phyloP scores from a whole-genome alignment of 2,113 vertebrate species.

The Buteo buteo region DNA sequence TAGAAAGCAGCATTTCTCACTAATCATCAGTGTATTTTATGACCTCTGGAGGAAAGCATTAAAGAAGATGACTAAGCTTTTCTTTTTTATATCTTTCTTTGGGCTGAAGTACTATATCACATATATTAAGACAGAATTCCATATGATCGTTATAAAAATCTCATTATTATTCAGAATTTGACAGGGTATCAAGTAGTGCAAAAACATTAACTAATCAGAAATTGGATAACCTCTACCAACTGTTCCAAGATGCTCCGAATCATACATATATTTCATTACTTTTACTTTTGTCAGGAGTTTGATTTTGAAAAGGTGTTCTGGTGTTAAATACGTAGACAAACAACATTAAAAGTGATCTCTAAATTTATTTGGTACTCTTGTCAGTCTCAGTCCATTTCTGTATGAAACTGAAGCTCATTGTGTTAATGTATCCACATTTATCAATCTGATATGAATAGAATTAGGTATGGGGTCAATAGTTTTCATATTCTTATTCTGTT shows the following conservation, averaged over 20 bases:
- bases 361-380: not conserved
- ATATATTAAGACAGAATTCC: not conserved
- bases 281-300: not conserved
- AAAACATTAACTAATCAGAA: not conserved
- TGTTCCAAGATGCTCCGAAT: not conserved
- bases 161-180: not conserved
- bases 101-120: not conserved
- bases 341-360: not conserved
- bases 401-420: not conserved
- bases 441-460: not conserved
- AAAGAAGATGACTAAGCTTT: not conserved
- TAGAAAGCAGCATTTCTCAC: not conserved
- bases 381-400: not conserved
- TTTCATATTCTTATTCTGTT: not conserved
- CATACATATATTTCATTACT: fast-evolving
- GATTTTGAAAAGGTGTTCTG: not conserved
- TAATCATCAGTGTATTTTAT: not conserved
- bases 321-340: not conserved
- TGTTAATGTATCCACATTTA: not conserved
- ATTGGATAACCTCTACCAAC: not conserved
- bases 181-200: not conserved
- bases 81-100: not conserved
- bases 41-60: not conserved
- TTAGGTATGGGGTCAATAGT: not conserved
- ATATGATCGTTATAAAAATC: not conserved